These are phyloP conservation scores for Oikopleura vanhoeffeni DNA, from an alignment of 23 tunicate genomes.

Conservation along the genomic window DNA sequence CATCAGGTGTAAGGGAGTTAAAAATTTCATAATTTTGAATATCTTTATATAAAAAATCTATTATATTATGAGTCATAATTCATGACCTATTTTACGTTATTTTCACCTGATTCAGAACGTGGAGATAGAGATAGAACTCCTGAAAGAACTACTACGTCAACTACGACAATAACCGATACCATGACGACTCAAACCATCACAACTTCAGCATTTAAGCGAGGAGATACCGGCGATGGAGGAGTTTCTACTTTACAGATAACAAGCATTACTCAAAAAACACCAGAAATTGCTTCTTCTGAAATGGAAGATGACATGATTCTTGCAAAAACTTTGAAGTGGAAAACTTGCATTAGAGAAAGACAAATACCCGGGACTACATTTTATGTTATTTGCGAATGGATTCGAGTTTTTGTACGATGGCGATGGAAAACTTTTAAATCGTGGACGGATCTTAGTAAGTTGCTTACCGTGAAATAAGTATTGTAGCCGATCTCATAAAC, in stretches of 20 bases:
- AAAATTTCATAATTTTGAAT: no score
- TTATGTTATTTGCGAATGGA: neutral
- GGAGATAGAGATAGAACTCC: no score
- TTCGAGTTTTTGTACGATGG: neutral
- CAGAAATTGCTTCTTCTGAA: neutral
- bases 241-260: no score
- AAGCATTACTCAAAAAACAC: neutral
- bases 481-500: no score
- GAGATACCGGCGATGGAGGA: no score
- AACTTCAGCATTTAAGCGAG: neutral
- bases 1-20: no score
- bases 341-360: neutral
- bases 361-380: neutral
- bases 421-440: neutral
- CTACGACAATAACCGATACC: neutral
- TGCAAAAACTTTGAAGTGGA: neutral
- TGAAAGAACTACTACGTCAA: no score
- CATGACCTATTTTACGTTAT: no score
- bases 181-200: neutral
- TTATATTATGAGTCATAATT: no score
- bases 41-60: no score
- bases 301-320: neutral
- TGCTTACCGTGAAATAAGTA: no score
- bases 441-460: neutral
- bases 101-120: no score